Conservation (phyloP, 2,888 invertebrate genomes). For the Hymenopus coronatus region DNA sequence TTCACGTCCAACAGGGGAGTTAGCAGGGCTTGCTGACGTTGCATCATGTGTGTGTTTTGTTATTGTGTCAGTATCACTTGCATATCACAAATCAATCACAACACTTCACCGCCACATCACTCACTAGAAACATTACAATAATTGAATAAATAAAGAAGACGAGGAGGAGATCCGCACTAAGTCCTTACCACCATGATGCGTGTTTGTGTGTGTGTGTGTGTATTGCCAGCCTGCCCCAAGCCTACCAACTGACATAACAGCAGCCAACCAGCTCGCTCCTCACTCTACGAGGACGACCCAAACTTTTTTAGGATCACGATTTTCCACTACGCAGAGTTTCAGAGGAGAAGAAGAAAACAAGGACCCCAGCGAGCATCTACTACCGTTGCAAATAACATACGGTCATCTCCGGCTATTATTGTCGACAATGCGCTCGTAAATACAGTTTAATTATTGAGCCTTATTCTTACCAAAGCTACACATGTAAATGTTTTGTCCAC, state of each 20-base stretch:
- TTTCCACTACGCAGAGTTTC: slow-evolving; percentile 16
- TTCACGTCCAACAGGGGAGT: not conserved
- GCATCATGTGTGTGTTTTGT: not conserved
- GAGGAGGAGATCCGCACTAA: not conserved
- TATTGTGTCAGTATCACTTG: not conserved
- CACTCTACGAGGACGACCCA: not conserved
- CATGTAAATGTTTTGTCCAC: no score
- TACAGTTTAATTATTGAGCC: no score
- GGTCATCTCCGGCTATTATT: not conserved
- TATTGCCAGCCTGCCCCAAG: not conserved
- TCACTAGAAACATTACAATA: not conserved
- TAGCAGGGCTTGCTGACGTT: not conserved
- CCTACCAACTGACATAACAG: not conserved
- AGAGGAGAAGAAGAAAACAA: slow-evolving; percentile 22
- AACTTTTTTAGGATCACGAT: slow-evolving; percentile 15
- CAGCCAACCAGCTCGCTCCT: not conserved
- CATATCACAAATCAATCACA: not conserved
- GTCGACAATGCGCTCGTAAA: no score
- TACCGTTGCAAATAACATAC: not conserved
- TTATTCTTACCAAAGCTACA: no score
- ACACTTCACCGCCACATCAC: not conserved
- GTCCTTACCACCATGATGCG: not conserved
- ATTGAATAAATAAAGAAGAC: not conserved
- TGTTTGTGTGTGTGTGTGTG: not conserved
- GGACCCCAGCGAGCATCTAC: not conserved